These are phyloP conservation scores for Ganaspis brasiliensis DNA, from an alignment of 2,888 invertebrate species.

Conservation along the genomic window DNA sequence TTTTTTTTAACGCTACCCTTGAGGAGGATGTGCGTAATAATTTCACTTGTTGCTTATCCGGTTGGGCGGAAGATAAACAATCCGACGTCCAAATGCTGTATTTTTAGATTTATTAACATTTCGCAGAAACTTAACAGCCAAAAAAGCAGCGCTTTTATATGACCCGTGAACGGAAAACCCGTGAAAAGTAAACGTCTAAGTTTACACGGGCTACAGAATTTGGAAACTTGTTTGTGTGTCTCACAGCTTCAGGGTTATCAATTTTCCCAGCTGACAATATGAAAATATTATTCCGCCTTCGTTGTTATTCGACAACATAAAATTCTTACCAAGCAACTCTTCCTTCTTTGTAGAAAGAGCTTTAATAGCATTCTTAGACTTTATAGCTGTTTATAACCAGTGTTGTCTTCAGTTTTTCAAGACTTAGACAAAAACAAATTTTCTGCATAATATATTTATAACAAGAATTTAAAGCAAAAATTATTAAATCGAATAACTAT, in stretches of 20 bases:
- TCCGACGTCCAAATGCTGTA: not conserved
- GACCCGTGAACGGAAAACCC: not conserved
- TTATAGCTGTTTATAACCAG: not conserved
- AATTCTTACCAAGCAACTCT: not conserved
- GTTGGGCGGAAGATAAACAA: slow-evolving; percentile 8
- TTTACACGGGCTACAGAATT: not conserved
- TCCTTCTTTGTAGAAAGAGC: not conserved
- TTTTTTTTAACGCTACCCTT: not conserved
- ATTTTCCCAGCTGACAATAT: slow-evolving; percentile 20
- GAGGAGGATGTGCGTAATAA: not conserved
- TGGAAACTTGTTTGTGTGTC: slow-evolving; percentile 11
- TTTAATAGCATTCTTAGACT: slow-evolving; percentile 17
- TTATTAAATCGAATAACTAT: no score
- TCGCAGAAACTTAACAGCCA: slow-evolving; percentile 13
- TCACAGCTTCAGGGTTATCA: slow-evolving; percentile 3
- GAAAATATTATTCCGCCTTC: slow-evolving; percentile 19
- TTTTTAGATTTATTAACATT: slow-evolving; percentile 36
- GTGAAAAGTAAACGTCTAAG: slow-evolving; percentile 22
- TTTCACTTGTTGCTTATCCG: slow-evolving; percentile 23
- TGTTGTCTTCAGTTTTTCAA: not conserved
- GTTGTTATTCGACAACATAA: not conserved
- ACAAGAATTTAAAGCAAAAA: no score
- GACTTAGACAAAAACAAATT: no score
- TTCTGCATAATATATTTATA: no score
- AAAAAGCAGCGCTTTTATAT: not conserved